phyloP scores from a whole-genome alignment of 1,140 invertebrate species.

The Drosophila busckii region DNA sequence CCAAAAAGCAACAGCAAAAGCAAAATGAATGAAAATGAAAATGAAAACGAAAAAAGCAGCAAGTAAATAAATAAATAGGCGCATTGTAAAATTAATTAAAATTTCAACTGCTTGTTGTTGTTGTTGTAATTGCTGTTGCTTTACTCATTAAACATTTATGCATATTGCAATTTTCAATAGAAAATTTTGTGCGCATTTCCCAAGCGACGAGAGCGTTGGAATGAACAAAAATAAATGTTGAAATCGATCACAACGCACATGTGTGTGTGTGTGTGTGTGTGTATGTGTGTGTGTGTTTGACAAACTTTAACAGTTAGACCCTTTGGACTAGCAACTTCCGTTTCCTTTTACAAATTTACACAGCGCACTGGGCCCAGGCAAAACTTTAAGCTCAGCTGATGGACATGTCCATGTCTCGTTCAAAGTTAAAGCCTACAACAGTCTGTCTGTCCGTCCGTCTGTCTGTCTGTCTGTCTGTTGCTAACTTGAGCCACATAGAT shows the following conservation, averaged over 20 bases:
- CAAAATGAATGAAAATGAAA: slow-evolving; percentile 6
- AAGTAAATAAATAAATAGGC: slow-evolving; percentile 5
- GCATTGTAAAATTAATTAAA: slow-evolving; percentile 69
- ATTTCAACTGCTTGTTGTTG: slow-evolving; percentile 27
- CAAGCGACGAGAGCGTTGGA: slow-evolving; percentile 9
- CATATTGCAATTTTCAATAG: slow-evolving; percentile 40
- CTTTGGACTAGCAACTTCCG: slow-evolving; percentile 35
- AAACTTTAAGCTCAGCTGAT: no score
- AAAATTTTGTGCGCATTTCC: slow-evolving; percentile 21
- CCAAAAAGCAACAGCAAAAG: slow-evolving; percentile 21
- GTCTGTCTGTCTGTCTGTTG: slow-evolving; percentile 7
- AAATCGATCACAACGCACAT: slow-evolving; percentile 38
- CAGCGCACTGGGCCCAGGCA: no score
- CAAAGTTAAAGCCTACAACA: no score
- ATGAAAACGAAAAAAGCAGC: background rate
- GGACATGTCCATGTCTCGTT: no score
- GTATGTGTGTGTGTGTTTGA: no score
- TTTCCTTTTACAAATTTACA: slow-evolving; percentile 39
- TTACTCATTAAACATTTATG: slow-evolving; percentile 30
- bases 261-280: no score
- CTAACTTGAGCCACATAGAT: no score
- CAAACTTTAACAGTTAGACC: no score
- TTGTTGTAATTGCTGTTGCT: slow-evolving; percentile 2
- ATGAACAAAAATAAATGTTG: slow-evolving; percentile 20
- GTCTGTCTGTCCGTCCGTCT: no score